Evolutionary conservation across 2,888 invertebrate genomes (phyloP).

Genomic region (Spodoptera picta): DNA sequence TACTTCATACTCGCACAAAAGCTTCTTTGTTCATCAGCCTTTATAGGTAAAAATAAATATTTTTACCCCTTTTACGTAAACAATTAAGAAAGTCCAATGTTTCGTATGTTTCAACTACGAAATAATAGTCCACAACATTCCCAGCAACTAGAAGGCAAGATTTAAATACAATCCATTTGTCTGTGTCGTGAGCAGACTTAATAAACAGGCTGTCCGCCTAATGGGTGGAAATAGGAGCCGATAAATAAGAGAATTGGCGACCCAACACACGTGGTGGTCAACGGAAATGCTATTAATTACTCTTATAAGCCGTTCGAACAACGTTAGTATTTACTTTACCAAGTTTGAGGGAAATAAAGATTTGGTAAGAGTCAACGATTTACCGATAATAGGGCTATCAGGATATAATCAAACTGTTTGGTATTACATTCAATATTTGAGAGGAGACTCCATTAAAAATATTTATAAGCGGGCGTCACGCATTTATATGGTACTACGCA

Average conservation of each 20-base stretch:
- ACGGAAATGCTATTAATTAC: slow-evolving; percentile 77
- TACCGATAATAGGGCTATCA: neutral
- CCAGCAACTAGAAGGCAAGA: slow-evolving; percentile 37
- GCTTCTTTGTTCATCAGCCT: no score
- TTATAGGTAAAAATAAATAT: no score
- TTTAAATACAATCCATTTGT: slow-evolving; percentile 68
- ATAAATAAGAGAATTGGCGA: slow-evolving; percentile 83
- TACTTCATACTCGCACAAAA: no score
- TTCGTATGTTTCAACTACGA: no score
- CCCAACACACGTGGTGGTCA: slow-evolving; percentile 68
- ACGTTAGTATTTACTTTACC: slow-evolving; percentile 60
- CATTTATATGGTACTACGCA: neutral
- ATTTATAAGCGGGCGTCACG: no score
- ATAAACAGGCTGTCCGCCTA: slow-evolving; percentile 71
- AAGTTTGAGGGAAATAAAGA: slow-evolving; percentile 35
- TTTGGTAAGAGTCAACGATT: no score
- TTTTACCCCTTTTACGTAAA: no score
- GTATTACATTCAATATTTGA: no score
- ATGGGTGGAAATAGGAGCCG: slow-evolving; percentile 76
- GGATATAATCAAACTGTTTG: no score
- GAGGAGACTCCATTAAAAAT: no score
- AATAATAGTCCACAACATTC: neutral
- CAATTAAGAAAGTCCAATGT: no score
- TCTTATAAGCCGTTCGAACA: slow-evolving; percentile 49
- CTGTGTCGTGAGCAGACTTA: slow-evolving; percentile 69